Percentiles rank a stretch among this genome's conserved stretches.
These are phyloP conservation scores for Triplophysa bombifrons DNA, from an alignment of 2,797 vertebrate species.

Conservation along the genomic window DNA sequence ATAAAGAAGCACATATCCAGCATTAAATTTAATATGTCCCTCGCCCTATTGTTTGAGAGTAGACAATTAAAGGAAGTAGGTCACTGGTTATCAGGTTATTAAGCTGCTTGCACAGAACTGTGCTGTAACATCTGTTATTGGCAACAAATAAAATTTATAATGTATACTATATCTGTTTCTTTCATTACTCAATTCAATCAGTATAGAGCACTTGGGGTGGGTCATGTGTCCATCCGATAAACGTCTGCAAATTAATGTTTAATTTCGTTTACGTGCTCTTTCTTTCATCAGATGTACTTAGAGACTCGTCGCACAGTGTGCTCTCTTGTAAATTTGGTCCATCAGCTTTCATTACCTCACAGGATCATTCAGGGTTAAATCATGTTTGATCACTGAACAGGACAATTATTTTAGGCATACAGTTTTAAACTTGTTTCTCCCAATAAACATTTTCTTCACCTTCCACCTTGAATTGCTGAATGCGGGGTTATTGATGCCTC, in stretches of 20 bases:
- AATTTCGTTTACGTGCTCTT: conserved; percentile 11
- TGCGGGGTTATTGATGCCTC: too few relatives aligned
- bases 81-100: conserved; percentile 63
- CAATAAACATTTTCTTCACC: too few relatives aligned
- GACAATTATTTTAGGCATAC: neutral
- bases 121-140: conserved; percentile 63
- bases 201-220: neutral
- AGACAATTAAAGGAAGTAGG: conserved; percentile 77
- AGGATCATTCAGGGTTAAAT: neutral
- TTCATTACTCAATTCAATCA: neutral
- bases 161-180: conserved; percentile 39
- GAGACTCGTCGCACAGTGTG: neutral
- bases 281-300: neutral
- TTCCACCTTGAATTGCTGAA: too few relatives aligned
- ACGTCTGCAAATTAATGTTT: neutral
- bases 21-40: conserved; percentile 17
- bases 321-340: neutral
- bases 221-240: conserved; percentile 14
- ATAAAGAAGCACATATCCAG: conserved; percentile 7
- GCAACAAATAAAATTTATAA: conserved; percentile 68
- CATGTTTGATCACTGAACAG: conserved; percentile 10
- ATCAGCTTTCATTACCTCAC: neutral
- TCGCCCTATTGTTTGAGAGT: conserved; percentile 32
- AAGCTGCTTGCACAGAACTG: conserved; percentile 65
- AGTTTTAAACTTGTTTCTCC: too few relatives aligned